A percentile compares a stretch with the other conserved stretches of the same genome.
phyloP scores from a whole-genome alignment of 2,113 vertebrate species.

The Propithecus coquereli region DNA sequence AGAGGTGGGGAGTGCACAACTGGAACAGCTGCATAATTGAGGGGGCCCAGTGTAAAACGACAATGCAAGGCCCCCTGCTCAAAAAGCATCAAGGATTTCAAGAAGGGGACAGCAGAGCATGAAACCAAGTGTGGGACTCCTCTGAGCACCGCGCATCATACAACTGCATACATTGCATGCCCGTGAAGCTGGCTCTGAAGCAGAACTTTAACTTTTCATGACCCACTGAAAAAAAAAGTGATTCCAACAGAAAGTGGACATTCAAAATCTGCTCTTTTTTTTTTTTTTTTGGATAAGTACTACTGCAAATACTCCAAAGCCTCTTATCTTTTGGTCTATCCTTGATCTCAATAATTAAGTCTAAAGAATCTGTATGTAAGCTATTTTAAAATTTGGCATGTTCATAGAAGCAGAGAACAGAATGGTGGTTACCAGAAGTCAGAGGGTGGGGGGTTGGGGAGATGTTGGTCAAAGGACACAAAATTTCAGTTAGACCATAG shows the following conservation, averaged over 20 bases:
- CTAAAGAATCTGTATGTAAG: neutral
- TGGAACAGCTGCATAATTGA: fast-evolving
- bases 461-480: neutral
- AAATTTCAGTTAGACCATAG: neutral
- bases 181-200: neutral
- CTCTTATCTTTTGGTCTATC: neutral
- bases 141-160: neutral
- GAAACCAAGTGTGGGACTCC: neutral
- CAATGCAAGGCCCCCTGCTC: neutral
- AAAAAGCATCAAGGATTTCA: neutral
- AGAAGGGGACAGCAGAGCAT: neutral
- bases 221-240: neutral
- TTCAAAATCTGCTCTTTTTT: neutral
- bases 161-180: fast-evolving
- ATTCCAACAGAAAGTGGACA: neutral
- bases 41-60: neutral
- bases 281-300: neutral
- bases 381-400: neutral
- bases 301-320: neutral
- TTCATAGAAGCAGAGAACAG: neutral
- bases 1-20: neutral
- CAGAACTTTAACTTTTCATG: neutral
- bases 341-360: neutral
- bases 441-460: fast-evolving
- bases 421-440: neutral